These are phyloP conservation scores for Brachionus sp. DNA, from an alignment of 1,140 invertebrate species.

Conservation along the genomic window DNA sequence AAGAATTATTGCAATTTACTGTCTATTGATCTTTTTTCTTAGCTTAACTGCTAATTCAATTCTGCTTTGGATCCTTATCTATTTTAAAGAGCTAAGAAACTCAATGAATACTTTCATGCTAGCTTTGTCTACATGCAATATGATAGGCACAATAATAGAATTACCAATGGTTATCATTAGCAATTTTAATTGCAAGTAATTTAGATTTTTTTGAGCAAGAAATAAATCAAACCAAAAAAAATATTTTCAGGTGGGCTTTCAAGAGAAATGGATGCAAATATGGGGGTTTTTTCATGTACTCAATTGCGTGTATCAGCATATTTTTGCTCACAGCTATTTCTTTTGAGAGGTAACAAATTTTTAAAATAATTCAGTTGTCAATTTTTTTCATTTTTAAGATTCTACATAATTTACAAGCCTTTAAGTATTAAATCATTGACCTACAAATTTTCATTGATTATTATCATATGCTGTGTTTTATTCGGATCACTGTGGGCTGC, in stretches of 20 bases:
- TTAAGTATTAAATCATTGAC: background rate
- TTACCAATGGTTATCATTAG: background rate
- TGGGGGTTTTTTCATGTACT: conserved; percentile 16
- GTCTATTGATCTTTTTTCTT: background rate
- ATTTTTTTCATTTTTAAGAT: background rate
- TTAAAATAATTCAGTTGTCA: background rate
- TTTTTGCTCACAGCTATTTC: conserved; percentile 16
- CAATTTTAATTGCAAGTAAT: conserved; percentile 29
- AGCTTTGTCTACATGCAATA: background rate
- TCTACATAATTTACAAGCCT: conserved; percentile 22
- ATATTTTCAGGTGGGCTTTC: conserved; percentile 18
- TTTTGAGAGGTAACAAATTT: background rate
- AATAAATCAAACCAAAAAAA: background rate
- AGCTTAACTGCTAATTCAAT: background rate
- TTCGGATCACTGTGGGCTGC: background rate
- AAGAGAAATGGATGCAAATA: background rate
- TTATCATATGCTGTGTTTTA: background rate
- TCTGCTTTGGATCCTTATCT: background rate
- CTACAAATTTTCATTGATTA: background rate
- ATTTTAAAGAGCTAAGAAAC: background rate
- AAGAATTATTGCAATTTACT: conserved; percentile 21
- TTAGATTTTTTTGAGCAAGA: background rate
- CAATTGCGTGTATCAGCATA: conserved; percentile 17
- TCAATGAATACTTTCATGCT: conserved; percentile 32
- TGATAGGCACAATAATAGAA: background rate